Percentiles rank a stretch among this genome's conserved stretches.
These are phyloP conservation scores for Drosophila triauraria DNA, from an alignment of 1,140 invertebrate genomes.

Conservation along the genomic window DNA sequence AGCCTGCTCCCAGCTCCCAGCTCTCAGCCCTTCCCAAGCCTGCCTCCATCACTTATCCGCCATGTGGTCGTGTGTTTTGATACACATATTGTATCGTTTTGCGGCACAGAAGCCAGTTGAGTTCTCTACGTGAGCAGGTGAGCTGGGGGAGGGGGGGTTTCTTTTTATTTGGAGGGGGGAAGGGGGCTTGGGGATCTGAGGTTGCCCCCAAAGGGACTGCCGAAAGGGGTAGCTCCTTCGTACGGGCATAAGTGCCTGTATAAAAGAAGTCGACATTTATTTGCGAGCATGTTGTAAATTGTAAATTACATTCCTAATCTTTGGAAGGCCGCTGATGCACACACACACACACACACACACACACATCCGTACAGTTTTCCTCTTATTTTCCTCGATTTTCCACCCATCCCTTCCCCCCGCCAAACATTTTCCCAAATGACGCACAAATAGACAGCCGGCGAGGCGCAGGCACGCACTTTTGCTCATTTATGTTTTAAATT, in stretches of 20 bases:
- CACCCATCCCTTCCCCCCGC: background rate
- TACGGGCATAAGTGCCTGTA: constrained; percentile 75
- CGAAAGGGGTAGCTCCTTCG: constrained; percentile 10
- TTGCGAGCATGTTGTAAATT: constrained; percentile 84
- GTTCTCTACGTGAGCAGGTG: constrained; percentile 38
- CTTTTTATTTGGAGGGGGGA: constrained; percentile 7
- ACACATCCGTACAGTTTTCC: constrained; percentile 28
- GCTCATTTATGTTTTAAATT: constrained; percentile 83
- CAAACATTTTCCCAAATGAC: constrained; percentile 40
- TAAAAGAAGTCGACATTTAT: constrained; percentile 84
- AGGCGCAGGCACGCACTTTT: constrained; percentile 72
- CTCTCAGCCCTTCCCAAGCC: background rate
- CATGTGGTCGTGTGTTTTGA: constrained; percentile 77
- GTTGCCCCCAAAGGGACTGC: background rate
- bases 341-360: constrained; percentile 30
- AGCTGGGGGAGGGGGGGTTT: constrained; percentile 1
- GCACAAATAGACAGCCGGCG: constrained; percentile 54
- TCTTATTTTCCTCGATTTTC: constrained; percentile 15
- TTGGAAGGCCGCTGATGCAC: constrained; percentile 50
- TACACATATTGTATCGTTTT: constrained; percentile 82
- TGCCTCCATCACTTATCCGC: constrained; percentile 32
- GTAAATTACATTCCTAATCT: constrained; percentile 84
- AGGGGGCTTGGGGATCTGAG: background rate
- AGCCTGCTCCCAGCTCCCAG: constrained; percentile 37
- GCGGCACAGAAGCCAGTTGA: constrained; percentile 49